phyloP scores from a whole-genome alignment of 2,113 vertebrate species.

The Sturnira hondurensis region DNA sequence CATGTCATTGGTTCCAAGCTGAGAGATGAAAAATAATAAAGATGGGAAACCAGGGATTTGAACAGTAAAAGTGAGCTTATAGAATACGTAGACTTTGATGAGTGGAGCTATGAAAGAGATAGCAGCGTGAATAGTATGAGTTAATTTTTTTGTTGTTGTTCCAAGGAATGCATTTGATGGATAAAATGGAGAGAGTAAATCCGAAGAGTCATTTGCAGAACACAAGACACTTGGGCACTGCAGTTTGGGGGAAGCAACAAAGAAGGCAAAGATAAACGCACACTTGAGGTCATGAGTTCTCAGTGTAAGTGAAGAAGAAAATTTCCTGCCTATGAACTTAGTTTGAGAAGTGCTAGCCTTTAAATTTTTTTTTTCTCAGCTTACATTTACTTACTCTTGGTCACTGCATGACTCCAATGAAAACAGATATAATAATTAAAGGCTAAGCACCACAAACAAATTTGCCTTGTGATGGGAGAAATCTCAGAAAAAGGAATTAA shows the following conservation, averaged over 20 bases:
- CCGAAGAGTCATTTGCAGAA: not conserved
- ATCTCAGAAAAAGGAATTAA: slow-evolving; percentile 73
- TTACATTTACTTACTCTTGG: slow-evolving; percentile 41
- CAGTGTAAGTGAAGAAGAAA: not conserved
- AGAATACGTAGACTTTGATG: not conserved
- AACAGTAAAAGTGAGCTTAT: not conserved
- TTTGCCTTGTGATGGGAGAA: slow-evolving; percentile 73
- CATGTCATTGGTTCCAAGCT: not conserved
- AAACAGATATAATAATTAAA: slow-evolving; percentile 70
- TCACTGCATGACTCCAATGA: slow-evolving; percentile 52
- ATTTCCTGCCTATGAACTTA: not conserved
- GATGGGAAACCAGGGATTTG: not conserved
- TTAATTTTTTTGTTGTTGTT: not conserved
- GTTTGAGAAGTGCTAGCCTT: not conserved
- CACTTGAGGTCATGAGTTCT: not conserved
- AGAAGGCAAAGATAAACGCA: not conserved
- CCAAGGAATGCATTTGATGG: not conserved
- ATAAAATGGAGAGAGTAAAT: not conserved
- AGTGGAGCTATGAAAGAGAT: not conserved
- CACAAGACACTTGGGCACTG: not conserved
- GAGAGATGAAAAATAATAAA: not conserved
- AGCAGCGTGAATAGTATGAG: not conserved
- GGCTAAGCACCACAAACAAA: slow-evolving; percentile 74
- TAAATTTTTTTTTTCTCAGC: too few species aligned
- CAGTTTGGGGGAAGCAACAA: not conserved